Conservation (phyloP, 2,888 invertebrate species). For the Callyntrura guangdongensis region DNA sequence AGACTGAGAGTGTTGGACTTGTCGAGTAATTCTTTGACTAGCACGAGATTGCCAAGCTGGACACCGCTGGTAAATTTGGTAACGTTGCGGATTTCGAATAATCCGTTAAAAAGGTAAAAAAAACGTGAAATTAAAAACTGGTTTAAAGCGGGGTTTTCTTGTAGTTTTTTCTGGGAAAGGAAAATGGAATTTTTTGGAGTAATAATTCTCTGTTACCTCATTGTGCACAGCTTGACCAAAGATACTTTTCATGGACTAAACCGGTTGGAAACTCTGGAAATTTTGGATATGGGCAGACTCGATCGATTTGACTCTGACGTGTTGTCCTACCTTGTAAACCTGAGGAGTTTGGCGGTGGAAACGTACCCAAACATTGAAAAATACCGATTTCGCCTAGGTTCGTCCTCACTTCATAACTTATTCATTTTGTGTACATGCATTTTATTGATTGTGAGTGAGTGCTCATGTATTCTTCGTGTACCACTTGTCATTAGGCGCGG, state of each 20-base stretch:
- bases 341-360: slow-evolving; percentile 91
- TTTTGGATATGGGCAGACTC: slow-evolving; percentile 91
- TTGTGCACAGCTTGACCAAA: slow-evolving; percentile 88
- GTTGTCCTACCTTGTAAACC: slow-evolving; percentile 90
- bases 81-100: slow-evolving; percentile 92
- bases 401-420: background rate
- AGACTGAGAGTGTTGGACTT: slow-evolving; percentile 91
- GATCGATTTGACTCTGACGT: slow-evolving; percentile 92
- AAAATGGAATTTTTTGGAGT: background rate
- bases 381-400: slow-evolving; percentile 90
- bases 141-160: background rate
- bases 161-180: background rate
- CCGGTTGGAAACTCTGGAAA: slow-evolving; percentile 91
- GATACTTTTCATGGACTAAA: slow-evolving; percentile 91
- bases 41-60: slow-evolving; percentile 92
- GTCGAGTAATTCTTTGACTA: slow-evolving; percentile 91
- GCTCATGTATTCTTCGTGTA: background rate
- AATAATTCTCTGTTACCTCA: background rate
- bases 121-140: background rate
- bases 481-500: slow-evolving; percentile 85
- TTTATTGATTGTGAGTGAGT: background rate
- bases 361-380: slow-evolving; percentile 92
- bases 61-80: slow-evolving; percentile 90
- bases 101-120: slow-evolving; percentile 89
- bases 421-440: background rate